These are phyloP conservation scores for Oncopeltus fasciatus DNA, from an alignment of 1,140 invertebrate genomes.

Conservation along the genomic window DNA sequence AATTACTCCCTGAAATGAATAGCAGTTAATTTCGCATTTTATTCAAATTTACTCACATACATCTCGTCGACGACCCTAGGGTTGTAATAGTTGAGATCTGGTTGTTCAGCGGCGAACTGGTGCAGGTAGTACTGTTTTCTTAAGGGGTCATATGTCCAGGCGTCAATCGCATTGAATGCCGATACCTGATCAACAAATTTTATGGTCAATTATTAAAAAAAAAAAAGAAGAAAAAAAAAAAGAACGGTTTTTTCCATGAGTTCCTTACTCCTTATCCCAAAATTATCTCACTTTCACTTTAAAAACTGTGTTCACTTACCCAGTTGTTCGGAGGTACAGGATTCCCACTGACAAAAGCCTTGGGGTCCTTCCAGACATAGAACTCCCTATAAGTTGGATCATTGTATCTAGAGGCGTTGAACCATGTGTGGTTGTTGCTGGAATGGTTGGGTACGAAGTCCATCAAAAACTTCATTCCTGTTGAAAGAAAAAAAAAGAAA, in stretches of 20 bases:
- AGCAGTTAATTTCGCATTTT: no score
- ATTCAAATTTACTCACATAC: no score
- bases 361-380: neutral
- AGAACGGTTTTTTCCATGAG: no score
- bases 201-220: no score
- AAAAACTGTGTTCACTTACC: no score
- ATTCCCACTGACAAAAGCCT: neutral
- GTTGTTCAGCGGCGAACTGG: slow-evolving; percentile 51
- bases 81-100: slow-evolving; percentile 58
- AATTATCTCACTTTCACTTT: no score
- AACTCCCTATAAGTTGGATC: neutral
- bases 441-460: slow-evolving; percentile 80
- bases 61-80: slow-evolving; percentile 41
- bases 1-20: no score
- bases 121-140: slow-evolving; percentile 60
- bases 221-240: no score
- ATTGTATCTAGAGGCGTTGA: slow-evolving; percentile 43
- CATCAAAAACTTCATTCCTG: slow-evolving; percentile 65
- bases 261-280: no score
- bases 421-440: slow-evolving; percentile 65
- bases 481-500: no score
- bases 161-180: slow-evolving; percentile 28
- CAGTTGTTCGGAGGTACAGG: neutral
- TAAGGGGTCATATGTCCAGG: slow-evolving; percentile 49
- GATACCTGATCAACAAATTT: no score